Evolutionary conservation across 2,888 invertebrate genomes (phyloP).

Genomic region (Rhagium mordax): DNA sequence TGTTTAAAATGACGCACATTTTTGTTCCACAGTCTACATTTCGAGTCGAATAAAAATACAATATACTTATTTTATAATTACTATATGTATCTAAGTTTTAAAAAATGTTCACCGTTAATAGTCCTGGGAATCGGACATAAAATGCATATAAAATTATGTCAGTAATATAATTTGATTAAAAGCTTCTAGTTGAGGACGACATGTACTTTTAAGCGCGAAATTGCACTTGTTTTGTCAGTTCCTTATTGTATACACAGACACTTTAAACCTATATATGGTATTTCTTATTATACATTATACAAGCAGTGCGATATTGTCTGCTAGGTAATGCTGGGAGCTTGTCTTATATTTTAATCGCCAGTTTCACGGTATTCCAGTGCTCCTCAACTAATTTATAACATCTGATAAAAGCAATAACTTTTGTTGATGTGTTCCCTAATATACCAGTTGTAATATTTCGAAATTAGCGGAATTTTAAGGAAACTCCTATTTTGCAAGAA

Average conservation of each 20-base stretch:
- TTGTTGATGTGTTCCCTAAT: neutral
- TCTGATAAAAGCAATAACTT: neutral
- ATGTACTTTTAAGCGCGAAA: neutral
- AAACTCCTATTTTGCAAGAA: no score
- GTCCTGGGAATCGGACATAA: no score
- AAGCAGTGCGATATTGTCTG: neutral
- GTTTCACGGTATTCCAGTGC: neutral
- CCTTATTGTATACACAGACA: neutral
- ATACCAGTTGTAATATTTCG: no score
- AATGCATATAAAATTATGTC: no score
- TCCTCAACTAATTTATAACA: neutral
- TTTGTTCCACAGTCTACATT: no score
- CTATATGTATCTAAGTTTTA: no score
- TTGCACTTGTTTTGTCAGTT: neutral
- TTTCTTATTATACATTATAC: neutral
- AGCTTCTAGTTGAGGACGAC: neutral
- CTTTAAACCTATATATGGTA: neutral
- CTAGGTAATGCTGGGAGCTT: neutral
- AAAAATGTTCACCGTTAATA: no score
- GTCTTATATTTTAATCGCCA: neutral
- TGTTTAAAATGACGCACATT: no score
- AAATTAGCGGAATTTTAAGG: no score
- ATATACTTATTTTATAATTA: no score
- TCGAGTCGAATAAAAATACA: no score
- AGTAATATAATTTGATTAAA: neutral